Percentiles rank a stretch among this genome's conserved stretches.
These are phyloP conservation scores for Heliothis peltigera DNA, from an alignment of 2,888 invertebrate genomes.

Conservation along the genomic window DNA sequence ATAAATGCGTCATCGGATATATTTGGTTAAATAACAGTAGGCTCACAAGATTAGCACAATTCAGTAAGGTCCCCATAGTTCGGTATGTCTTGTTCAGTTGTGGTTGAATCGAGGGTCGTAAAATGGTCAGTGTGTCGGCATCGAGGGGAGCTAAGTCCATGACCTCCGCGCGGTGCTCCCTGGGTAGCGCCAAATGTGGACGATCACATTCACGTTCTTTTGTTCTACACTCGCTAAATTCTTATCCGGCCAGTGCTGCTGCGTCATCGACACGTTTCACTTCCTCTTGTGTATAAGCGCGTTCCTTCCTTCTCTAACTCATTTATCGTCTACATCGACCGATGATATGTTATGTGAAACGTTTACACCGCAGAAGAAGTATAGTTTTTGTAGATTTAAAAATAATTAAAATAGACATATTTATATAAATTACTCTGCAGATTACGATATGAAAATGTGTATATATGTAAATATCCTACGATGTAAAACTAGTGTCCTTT, in stretches of 20 bases:
- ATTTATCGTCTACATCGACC: slow-evolving; percentile 27
- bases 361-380: slow-evolving; percentile 39
- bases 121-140: slow-evolving; percentile 72
- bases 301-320: slow-evolving; percentile 54
- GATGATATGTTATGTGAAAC: slow-evolving; percentile 25
- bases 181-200: slow-evolving; percentile 89
- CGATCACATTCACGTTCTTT: slow-evolving; percentile 79
- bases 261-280: no score
- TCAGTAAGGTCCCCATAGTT: slow-evolving; percentile 46
- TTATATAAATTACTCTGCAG: slow-evolving; percentile 56
- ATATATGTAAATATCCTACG: slow-evolving; percentile 82
- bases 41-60: slow-evolving; percentile 56
- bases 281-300: slow-evolving; percentile 45
- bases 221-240: slow-evolving; percentile 51
- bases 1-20: slow-evolving; percentile 47
- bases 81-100: slow-evolving; percentile 55
- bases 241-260: slow-evolving; percentile 57
- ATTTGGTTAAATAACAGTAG: slow-evolving; percentile 53
- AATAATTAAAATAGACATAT: slow-evolving; percentile 59
- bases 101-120: slow-evolving; percentile 62
- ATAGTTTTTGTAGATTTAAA: slow-evolving; percentile 46
- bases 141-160: slow-evolving; percentile 88
- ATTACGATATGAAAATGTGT: slow-evolving; percentile 73
- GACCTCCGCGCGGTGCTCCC: slow-evolving; percentile 89
- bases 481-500: slow-evolving; percentile 76